A percentile compares a stretch with the other conserved stretches of the same genome.
These are phyloP conservation scores for Himalopsyche tibetana DNA, from an alignment of 2,888 invertebrate species.

Conservation along the genomic window DNA sequence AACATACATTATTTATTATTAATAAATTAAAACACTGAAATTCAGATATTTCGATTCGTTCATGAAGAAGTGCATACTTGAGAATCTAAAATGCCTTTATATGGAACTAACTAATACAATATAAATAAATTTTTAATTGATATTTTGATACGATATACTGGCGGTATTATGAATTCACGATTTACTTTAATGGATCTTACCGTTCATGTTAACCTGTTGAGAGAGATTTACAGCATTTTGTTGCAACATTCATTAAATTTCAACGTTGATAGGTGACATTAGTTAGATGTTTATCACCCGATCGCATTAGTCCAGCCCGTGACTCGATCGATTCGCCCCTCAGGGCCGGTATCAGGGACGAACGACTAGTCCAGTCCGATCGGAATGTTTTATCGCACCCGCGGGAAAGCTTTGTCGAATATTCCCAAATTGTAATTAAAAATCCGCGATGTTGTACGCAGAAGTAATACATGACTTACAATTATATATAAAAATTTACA, in stretches of 20 bases:
- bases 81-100: too few species aligned
- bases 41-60: too few species aligned
- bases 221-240: neutral
- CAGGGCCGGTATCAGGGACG: conserved; percentile 6
- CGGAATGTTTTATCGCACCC: conserved; percentile 23
- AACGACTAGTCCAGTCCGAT: neutral
- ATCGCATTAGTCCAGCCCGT: conserved; percentile 20
- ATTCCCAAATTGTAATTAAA: conserved; percentile 40
- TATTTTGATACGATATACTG: too few species aligned
- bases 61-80: too few species aligned
- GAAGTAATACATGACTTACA: neutral
- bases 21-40: too few species aligned
- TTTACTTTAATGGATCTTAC: too few species aligned
- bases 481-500: too few species aligned
- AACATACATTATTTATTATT: too few species aligned
- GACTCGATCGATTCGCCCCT: conserved; percentile 29
- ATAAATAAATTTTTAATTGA: too few species aligned
- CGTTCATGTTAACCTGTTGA: neutral
- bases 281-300: conserved; percentile 5
- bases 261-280: conserved; percentile 2
- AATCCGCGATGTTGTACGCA: neutral
- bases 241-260: conserved; percentile 25
- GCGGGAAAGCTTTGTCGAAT: conserved; percentile 11
- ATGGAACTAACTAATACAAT: too few species aligned
- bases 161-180: too few species aligned